Percentiles rank a stretch among this genome's conserved stretches.
Evolutionary conservation across 2,113 vertebrate genomes (phyloP).

Genomic region (Stegostoma tigrinum): DNA sequence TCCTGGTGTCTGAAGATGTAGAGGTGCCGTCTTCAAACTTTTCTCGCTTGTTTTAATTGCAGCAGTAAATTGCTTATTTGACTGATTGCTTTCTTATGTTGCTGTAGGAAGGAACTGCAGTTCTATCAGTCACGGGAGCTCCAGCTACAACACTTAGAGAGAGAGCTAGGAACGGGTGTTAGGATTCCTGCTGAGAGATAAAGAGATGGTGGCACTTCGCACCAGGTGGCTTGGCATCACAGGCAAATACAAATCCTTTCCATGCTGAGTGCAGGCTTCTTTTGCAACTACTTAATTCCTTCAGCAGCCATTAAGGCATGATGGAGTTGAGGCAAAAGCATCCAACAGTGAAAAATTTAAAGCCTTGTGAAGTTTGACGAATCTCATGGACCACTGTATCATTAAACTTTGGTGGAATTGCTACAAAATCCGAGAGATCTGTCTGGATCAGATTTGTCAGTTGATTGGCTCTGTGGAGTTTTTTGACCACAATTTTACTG

Average conservation of each 20-base stretch:
- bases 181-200: constrained; percentile 6
- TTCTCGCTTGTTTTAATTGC: background rate
- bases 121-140: constrained; percentile 17
- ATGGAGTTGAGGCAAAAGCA: too few species aligned
- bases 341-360: too few species aligned
- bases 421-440: too few species aligned
- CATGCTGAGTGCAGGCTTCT: background rate
- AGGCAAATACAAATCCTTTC: background rate
- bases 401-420: too few species aligned
- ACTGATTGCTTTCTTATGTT: constrained; percentile 1
- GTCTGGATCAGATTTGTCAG: too few species aligned
- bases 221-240: background rate
- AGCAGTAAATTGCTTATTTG: constrained; percentile 25
- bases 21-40: background rate
- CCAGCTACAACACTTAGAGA: background rate
- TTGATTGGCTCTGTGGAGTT: too few species aligned
- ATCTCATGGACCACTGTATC: too few species aligned
- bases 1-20: background rate
- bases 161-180: background rate
- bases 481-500: too few species aligned
- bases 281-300: background rate
- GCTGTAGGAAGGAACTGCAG: background rate
- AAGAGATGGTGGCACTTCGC: constrained; percentile 23
- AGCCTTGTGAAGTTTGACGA: too few species aligned
- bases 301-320: background rate